phyloP scores from a whole-genome alignment of 2,113 vertebrate species.

The Polyodon spathula region DNA sequence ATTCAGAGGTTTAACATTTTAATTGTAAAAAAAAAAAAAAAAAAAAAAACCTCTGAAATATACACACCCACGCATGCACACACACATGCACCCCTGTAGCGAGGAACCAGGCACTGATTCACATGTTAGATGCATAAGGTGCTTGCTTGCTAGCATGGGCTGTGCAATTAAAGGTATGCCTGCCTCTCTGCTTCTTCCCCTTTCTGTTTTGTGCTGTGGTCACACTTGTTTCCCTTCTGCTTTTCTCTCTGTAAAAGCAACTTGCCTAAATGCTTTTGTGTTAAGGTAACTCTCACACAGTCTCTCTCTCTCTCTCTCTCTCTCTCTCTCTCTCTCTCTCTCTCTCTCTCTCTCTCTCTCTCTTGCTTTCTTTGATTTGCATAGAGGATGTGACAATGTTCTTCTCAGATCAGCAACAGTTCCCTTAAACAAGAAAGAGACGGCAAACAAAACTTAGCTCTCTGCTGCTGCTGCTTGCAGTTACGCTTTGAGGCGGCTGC shows the following conservation, averaged over 20 bases:
- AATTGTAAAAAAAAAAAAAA: constrained; percentile 3
- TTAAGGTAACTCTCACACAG: constrained; percentile 30
- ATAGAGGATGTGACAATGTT: constrained; percentile 18
- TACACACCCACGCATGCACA: constrained; percentile 26
- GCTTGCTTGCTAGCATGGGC: constrained; percentile 16
- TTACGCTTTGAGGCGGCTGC: not conserved
- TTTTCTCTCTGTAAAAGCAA: constrained; percentile 17
- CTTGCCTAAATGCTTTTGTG: constrained; percentile 45
- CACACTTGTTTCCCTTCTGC: constrained; percentile 29
- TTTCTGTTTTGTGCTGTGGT: constrained; percentile 20
- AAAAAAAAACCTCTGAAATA: not conserved
- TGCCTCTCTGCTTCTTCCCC: constrained; percentile 35
- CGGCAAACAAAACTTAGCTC: constrained; percentile 21
- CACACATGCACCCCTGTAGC: constrained; percentile 24
- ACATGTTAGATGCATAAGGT: constrained; percentile 27
- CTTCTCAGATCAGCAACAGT: constrained; percentile 20
- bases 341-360: constrained; percentile 29
- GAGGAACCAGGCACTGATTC: constrained; percentile 42
- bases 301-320: constrained; percentile 25
- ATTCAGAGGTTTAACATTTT: not conserved
- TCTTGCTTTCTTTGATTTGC: constrained; percentile 30
- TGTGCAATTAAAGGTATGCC: constrained; percentile 36
- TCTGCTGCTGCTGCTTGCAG: no score
- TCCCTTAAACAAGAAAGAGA: constrained; percentile 15
- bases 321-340: constrained; percentile 18